These are phyloP conservation scores for Cheirogaleus major DNA, from an alignment of 2,797 vertebrate genomes.

Conservation along the genomic window DNA sequence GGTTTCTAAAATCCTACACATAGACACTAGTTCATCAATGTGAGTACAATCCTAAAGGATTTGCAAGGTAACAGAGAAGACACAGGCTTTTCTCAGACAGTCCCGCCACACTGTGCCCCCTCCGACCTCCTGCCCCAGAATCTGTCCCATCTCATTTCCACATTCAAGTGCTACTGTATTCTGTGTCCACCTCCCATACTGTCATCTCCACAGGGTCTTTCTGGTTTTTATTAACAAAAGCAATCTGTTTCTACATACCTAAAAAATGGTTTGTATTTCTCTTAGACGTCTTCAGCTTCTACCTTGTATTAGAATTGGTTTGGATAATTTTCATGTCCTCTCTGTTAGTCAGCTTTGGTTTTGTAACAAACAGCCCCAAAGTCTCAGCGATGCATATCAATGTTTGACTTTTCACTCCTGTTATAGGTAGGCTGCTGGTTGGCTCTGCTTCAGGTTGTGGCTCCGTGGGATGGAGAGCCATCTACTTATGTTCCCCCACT, in stretches of 20 bases:
- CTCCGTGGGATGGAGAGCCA: neutral
- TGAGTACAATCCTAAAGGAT: neutral
- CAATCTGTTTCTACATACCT: neutral
- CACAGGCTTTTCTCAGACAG: neutral
- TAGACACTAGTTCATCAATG: neutral
- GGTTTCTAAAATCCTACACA: neutral
- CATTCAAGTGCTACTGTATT: neutral
- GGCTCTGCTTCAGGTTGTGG: neutral
- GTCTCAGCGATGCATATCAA: fast-evolving
- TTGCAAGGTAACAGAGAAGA: neutral
- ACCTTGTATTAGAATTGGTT: neutral
- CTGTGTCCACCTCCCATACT: neutral
- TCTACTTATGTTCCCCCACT: neutral
- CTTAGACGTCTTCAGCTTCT: neutral
- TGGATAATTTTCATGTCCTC: neutral
- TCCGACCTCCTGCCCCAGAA: neutral
- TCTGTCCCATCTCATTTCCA: neutral
- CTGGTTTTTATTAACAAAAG: neutral
- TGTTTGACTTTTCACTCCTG: neutral
- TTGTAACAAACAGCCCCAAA: neutral
- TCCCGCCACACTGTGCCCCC: fast-evolving
- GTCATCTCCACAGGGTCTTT: neutral
- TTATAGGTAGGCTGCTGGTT: fast-evolving
- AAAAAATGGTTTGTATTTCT: neutral
- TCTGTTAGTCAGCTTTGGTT: neutral